Evolutionary conservation across 2,113 vertebrate species (phyloP).

Genomic region (Rhinoderma darwinii): DNA sequence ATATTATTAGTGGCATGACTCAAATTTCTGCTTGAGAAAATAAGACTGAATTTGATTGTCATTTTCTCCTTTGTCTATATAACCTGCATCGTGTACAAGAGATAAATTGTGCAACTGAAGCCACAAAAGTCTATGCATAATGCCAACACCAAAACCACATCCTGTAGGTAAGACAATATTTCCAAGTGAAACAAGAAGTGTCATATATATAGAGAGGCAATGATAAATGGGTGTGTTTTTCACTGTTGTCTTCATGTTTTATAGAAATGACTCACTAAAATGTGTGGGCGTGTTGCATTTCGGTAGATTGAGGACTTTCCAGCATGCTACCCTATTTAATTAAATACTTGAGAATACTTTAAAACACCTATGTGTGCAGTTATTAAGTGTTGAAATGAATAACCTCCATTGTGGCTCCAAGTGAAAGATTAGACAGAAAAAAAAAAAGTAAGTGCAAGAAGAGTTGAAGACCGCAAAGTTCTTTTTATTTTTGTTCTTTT

Average conservation of each 20-base stretch:
- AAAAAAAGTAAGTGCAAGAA: too few relatives aligned
- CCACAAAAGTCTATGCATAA: slow-evolving; percentile 24
- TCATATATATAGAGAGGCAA: background rate
- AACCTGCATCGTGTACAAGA: background rate
- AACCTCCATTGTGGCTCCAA: background rate
- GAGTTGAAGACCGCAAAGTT: background rate
- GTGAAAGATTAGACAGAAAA: background rate
- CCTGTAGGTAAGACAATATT: slow-evolving; percentile 26
- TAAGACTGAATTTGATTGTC: background rate
- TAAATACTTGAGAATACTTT: background rate
- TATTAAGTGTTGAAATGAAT: background rate
- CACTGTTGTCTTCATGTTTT: slow-evolving; percentile 13
- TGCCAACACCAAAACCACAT: slow-evolving; percentile 41
- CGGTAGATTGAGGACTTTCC: background rate
- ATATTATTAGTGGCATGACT: slow-evolving; percentile 18
- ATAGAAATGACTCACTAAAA: slow-evolving; percentile 15
- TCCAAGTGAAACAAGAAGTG: background rate
- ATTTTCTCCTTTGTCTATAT: background rate
- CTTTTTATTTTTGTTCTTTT: background rate
- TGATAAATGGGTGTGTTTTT: background rate
- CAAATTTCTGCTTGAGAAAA: background rate
- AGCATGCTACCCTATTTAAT: background rate
- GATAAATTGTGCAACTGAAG: slow-evolving; percentile 22
- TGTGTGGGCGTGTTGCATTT: background rate
- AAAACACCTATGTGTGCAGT: background rate